A percentile compares a stretch with the other conserved stretches of the same genome.
Conservation (phyloP, 2,113 vertebrate genomes). For the Myotis lucifugus region DNA sequence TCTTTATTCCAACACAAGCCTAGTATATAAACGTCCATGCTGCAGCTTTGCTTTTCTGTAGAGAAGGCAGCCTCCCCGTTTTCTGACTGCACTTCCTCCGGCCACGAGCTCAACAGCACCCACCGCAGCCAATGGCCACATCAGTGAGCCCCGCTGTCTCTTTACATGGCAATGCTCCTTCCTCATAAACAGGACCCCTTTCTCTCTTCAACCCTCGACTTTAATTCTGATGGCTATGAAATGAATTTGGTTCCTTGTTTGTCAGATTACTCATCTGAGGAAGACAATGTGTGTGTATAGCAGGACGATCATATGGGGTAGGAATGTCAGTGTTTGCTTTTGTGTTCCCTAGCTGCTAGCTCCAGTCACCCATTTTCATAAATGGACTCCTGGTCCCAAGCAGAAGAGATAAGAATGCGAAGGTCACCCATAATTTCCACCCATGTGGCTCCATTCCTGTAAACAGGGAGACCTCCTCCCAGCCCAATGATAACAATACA, state of each 20-base stretch:
- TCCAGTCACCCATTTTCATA: not conserved
- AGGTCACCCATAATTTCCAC: not conserved
- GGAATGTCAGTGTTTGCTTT: not conserved
- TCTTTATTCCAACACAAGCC: not conserved
- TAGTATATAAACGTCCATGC: not conserved
- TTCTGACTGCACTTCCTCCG: not conserved
- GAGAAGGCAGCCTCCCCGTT: not conserved
- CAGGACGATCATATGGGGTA: not conserved
- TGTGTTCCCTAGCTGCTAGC: not conserved
- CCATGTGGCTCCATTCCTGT: not conserved
- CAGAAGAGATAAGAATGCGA: not conserved
- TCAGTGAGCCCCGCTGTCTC: not conserved
- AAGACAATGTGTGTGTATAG: not conserved
- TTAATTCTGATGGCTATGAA: not conserved
- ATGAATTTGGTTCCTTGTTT: not conserved
- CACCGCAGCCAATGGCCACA: accelerated
- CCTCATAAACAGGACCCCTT: not conserved
- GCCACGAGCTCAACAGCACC: not conserved
- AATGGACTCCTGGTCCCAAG: not conserved
- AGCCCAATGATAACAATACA: not conserved
- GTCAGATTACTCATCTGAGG: not conserved
- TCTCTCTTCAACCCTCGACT: not conserved
- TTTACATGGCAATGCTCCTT: not conserved
- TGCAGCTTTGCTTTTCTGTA: not conserved
- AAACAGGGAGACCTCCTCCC: not conserved